These are phyloP conservation scores for Cassiopea andromeda DNA, from an alignment of 30 jellyfish, hydroid and myxozoan genomes.

Conservation along the genomic window DNA sequence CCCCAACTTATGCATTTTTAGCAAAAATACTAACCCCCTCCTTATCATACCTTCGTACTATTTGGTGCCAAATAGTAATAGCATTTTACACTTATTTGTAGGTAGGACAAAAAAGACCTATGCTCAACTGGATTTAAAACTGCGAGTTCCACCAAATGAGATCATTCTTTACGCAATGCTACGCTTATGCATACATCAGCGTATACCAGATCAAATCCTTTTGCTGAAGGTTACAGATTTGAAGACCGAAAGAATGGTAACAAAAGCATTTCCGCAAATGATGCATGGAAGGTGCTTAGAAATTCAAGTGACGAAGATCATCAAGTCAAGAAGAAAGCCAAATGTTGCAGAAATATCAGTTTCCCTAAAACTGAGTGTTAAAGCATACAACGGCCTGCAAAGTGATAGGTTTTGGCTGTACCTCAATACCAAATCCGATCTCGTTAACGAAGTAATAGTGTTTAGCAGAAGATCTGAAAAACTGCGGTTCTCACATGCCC, in stretches of 20 bases:
- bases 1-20: too few relatives aligned
- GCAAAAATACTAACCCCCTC: too few relatives aligned
- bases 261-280: background rate
- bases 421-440: background rate
- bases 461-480: conserved; percentile 1
- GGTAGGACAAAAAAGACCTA: background rate
- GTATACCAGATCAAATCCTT: background rate
- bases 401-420: background rate
- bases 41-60: too few relatives aligned
- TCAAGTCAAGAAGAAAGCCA: background rate
- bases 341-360: background rate
- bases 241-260: conserved; percentile 1
- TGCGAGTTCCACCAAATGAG: conserved; percentile 53
- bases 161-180: conserved; percentile 37
- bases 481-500: background rate
- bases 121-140: conserved; percentile 3
- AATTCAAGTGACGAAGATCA: conserved; percentile 10
- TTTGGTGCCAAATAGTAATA: background rate
- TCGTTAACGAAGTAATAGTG: background rate
- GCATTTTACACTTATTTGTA: background rate
- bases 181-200: conserved; percentile 37
- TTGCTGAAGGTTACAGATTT: conserved; percentile 7
- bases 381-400: background rate
- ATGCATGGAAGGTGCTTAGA: conserved; percentile 8
- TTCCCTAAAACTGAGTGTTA: background rate